Base-by-base conservation (phyloP, 1,140 invertebrate species). In the Diorhabda sublineata region DNA sequence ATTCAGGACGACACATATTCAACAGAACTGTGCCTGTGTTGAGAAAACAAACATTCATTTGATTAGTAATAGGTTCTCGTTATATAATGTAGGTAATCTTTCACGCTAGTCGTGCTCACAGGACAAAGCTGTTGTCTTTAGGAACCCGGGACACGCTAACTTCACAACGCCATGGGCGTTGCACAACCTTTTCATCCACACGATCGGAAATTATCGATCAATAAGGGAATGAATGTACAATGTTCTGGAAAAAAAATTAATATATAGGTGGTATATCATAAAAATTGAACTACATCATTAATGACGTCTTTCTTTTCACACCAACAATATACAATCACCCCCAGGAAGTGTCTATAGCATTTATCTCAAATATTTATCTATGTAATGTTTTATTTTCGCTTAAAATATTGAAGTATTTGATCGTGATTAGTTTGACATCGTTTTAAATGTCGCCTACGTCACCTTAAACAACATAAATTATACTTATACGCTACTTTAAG, bases 31-130 rank as follows among this genome's bases (percentile, higher is more conserved):
- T n/a, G 47, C 47, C 47, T 73, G 65, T 75, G 74, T 75, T 76
- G 74, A 75, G 75, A 76, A 77, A 76, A 77, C 75, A 76, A 77
- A 77, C 74, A 70, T 68, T 74, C 68, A 68, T 75, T 76, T 77
- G 76, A 77, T 77, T 76, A 77, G 74, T 72, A 75, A 73, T 76
- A 76, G 74, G 73, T 75, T 75, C 70, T 71, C 64, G 74, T 77
- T 77, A 73, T 77, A 76, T 77, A 77, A 77, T 71, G 76, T 52
- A 52, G 47, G 47, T 74, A 75, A 75, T 76, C 70, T 75, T 76
- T 77, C 76, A 77, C 76, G 76, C 76, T 76, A 77, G 66, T 71
- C 69, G 58, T 73, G 61, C 63, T 70, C 58, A 52, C 47, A 44
- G 52, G 68, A 67, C 59, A 69, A 71, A 73, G 70, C 66, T 67